These are phyloP conservation scores for Pseudobourletiella spinata DNA, from an alignment of 1,140 invertebrate species.

Conservation along the genomic window DNA sequence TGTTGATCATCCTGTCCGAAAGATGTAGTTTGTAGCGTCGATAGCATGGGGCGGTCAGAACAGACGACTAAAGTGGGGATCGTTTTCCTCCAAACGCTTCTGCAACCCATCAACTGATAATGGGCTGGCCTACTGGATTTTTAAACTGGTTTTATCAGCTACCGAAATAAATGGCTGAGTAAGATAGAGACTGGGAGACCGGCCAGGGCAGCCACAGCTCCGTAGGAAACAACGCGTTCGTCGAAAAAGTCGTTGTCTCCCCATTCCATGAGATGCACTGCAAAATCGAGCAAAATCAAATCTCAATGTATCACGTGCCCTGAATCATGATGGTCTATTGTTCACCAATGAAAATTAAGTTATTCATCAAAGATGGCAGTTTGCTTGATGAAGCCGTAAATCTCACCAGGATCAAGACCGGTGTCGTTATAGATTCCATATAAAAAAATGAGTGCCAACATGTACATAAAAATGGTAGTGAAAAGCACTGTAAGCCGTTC, in stretches of 20 bases:
- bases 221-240: neutral
- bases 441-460: slow-evolving; percentile 1
- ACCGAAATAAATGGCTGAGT: neutral
- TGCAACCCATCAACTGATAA: no score
- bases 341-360: no score
- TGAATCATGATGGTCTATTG: no score
- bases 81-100: no score
- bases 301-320: no score
- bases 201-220: neutral
- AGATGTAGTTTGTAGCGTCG: no score
- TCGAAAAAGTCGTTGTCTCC: neutral
- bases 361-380: no score
- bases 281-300: no score
- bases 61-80: neutral
- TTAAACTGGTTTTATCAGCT: no score
- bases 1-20: no score
- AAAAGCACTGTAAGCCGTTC: neutral
- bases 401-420: neutral
- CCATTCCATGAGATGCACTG: neutral
- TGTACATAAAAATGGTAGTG: neutral
- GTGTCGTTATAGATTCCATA: neutral
- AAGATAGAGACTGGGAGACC: neutral
- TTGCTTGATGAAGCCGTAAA: no score
- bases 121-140: no score
- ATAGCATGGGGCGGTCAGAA: neutral